Base-by-base conservation (phyloP, 2,113 vertebrate species). In the Peromyscus polionotus region DNA sequence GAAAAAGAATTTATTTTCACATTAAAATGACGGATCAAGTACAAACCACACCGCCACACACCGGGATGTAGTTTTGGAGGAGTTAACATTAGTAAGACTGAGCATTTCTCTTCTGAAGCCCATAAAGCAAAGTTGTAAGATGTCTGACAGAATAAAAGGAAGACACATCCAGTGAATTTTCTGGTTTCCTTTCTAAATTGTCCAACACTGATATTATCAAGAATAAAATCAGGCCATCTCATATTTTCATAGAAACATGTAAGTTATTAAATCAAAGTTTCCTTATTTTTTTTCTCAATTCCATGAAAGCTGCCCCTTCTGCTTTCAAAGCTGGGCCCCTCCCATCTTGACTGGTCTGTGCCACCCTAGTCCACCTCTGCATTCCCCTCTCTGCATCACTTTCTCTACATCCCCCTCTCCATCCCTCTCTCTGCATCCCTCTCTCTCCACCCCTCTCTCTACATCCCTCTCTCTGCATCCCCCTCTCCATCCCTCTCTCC, bases 71-170 rank as follows among this genome's bases (percentile, higher is more conserved):
- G 51, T 86, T 90, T 86, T 22, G 4, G 33, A 42, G 33, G 28
- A 92, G 45, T 39, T 76, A 24, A 95, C 7, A 51, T 10, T 14
- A 19, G 36, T 67, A 77, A 75, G 86, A 87, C 28, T 26, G 28
- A 77, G 5, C 9, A 61, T 79, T 73, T 70, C 79, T 48, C 33
- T 72, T 85, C 76, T 12, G 36, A 76, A 54, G 7, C 14, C 68
- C 31, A 54, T 63, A 75, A 90, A 87, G 19, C 20, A 1, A 1
- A 79, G 36, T 57, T 54, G 19, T 26, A 77, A 76, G 45, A 87
- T 45, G 13, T n/a, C 61, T 85, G 92, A 68, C 68, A 90, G 26
- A 68, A 90, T 85, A 83, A 67, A 79, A 90, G 67, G 67, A 89
- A 67, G 67, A 89, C 31, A 13, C 9, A 83, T 0, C 0, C 36